Evolutionary conservation across 2,888 invertebrate species (phyloP).

Genomic region (Octonoba sinensis): DNA sequence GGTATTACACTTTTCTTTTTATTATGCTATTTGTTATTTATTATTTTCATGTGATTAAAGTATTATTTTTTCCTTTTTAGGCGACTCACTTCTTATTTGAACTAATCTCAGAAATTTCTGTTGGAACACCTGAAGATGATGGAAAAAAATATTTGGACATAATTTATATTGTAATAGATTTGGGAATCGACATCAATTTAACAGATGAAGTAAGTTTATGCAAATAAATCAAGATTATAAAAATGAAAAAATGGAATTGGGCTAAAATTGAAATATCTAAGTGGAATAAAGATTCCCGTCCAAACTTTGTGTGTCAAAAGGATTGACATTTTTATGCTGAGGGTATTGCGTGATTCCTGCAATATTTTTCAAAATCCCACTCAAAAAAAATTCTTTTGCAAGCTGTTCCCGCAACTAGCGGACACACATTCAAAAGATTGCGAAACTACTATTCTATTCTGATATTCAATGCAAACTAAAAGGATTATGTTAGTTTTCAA

Average conservation of each 20-base stretch:
- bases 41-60: background rate
- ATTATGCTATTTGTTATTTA: too few species aligned
- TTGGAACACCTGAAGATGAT: background rate
- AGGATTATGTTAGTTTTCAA: too few species aligned
- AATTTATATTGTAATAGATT: slow-evolving; percentile 47
- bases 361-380: too few species aligned
- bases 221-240: background rate
- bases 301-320: background rate
- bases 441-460: too few species aligned
- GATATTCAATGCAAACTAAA: too few species aligned
- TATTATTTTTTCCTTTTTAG: slow-evolving; percentile 1
- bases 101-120: background rate
- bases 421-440: too few species aligned
- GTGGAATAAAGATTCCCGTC: background rate
- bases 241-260: background rate
- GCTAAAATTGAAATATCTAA: background rate
- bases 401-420: too few species aligned
- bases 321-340: background rate
- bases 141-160: slow-evolving; percentile 1
- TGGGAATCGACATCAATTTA: slow-evolving; percentile 41
- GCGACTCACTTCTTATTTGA: slow-evolving; percentile 6
- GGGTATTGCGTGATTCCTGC: too few species aligned
- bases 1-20: background rate
- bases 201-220: slow-evolving; percentile 30
- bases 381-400: too few species aligned